These are phyloP conservation scores for Sylvilagus bachmani DNA, from an alignment of 2,113 vertebrate genomes.

Conservation along the genomic window DNA sequence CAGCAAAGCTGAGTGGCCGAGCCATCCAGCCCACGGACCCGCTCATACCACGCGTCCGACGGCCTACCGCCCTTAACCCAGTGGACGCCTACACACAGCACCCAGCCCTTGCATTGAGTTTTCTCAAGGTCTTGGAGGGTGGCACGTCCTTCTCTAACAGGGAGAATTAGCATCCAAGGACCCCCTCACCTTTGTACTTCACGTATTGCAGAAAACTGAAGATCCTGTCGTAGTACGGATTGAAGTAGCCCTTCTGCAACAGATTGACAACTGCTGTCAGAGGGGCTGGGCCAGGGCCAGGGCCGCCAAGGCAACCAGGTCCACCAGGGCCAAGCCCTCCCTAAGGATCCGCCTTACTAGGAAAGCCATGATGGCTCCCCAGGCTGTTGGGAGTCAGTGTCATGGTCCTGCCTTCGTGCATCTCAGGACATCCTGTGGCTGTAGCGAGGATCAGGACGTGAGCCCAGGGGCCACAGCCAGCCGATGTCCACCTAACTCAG, in stretches of 20 bases:
- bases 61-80: not conserved
- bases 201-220: conserved; percentile 92
- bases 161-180: not conserved
- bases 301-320: no score
- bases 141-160: not conserved
- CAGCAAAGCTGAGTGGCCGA: not conserved
- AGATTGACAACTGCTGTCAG: not conserved
- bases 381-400: not conserved
- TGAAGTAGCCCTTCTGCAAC: conserved; percentile 93
- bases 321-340: not conserved
- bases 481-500: not conserved
- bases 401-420: not conserved
- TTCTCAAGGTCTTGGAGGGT: not conserved
- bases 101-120: not conserved
- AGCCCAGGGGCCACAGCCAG: not conserved
- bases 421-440: not conserved
- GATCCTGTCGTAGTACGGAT: conserved; percentile 93
- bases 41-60: not conserved
- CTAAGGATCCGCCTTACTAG: not conserved
- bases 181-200: conserved; percentile 93
- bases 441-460: not conserved
- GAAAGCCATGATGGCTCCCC: not conserved
- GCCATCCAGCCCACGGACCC: not conserved
- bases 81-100: not conserved
- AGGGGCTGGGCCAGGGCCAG: no score